Conservation (phyloP, 2,797 vertebrate species). For the Pseudochaenichthys georgianus region DNA sequence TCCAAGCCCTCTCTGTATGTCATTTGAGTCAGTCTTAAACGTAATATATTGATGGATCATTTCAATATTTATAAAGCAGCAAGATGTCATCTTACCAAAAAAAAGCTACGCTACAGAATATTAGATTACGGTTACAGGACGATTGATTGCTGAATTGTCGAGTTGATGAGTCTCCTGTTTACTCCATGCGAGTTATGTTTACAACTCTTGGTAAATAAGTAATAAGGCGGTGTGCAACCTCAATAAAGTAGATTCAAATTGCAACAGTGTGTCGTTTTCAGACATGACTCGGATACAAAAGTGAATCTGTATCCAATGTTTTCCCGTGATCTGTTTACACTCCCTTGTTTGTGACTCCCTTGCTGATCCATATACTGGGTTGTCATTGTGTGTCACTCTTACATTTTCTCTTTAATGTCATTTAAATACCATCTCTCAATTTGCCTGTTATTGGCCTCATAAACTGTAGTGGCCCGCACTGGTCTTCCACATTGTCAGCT, state of each 20-base stretch:
- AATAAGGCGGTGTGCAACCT: constrained; percentile 1
- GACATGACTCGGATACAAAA: constrained; percentile 1
- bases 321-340: neutral
- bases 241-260: constrained; percentile 16
- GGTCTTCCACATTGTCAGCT: constrained; percentile 6
- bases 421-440: constrained; percentile 4
- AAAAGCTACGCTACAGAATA: neutral
- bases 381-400: neutral
- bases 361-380: constrained; percentile 24
- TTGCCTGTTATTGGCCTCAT: neutral
- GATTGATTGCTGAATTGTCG: neutral
- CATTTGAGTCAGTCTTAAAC: neutral
- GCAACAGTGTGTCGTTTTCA: constrained; percentile 4
- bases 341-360: neutral
- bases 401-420: neutral
- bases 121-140: neutral
- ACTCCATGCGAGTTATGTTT: neutral
- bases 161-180: constrained; percentile 4
- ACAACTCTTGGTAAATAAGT: constrained; percentile 16
- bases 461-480: neutral
- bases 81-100: neutral
- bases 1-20: neutral
- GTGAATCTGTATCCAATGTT: constrained; percentile 2
- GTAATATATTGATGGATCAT: neutral
- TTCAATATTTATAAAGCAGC: neutral